These are phyloP conservation scores for Xerus inauris DNA, from an alignment of 2,113 vertebrate genomes.

Conservation along the genomic window DNA sequence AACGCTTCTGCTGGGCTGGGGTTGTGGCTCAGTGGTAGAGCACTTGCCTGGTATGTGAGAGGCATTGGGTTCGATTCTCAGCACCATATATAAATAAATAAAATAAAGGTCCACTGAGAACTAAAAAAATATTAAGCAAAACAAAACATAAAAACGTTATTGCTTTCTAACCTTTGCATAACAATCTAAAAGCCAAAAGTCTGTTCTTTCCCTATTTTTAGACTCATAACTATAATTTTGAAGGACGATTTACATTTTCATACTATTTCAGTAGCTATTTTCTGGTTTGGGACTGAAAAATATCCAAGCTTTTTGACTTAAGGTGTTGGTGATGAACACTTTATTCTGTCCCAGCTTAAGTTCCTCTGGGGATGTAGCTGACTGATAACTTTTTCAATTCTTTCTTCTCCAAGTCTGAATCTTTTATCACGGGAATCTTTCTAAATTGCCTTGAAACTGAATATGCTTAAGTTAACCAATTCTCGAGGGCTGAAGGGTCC, in stretches of 20 bases:
- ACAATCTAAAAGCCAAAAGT: too few relatives aligned
- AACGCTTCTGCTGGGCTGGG: too few relatives aligned
- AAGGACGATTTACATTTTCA: neutral
- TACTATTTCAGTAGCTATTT: fast-evolving
- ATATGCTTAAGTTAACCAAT: neutral
- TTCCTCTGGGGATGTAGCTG: neutral
- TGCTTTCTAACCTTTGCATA: neutral
- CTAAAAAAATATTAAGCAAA: too few relatives aligned
- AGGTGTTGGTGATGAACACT: fast-evolving
- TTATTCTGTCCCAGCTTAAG: neutral
- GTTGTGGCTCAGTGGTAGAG: too few relatives aligned
- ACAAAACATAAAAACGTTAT: too few relatives aligned
- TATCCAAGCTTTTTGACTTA: neutral
- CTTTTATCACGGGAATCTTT: neutral
- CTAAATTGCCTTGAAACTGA: neutral
- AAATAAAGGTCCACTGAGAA: too few relatives aligned
- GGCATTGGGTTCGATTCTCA: too few relatives aligned
- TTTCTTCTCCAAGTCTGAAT: neutral
- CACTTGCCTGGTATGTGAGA: too few relatives aligned
- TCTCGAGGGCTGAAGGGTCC: neutral
- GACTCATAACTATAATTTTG: too few relatives aligned
- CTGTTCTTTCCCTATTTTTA: neutral
- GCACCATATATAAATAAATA: too few relatives aligned
- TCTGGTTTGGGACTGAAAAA: neutral
- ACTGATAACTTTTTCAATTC: neutral